A percentile compares a stretch with the other conserved stretches of the same genome.
These are phyloP conservation scores for Somateria mollissima DNA, from an alignment of 2,797 vertebrate species.

Conservation along the genomic window DNA sequence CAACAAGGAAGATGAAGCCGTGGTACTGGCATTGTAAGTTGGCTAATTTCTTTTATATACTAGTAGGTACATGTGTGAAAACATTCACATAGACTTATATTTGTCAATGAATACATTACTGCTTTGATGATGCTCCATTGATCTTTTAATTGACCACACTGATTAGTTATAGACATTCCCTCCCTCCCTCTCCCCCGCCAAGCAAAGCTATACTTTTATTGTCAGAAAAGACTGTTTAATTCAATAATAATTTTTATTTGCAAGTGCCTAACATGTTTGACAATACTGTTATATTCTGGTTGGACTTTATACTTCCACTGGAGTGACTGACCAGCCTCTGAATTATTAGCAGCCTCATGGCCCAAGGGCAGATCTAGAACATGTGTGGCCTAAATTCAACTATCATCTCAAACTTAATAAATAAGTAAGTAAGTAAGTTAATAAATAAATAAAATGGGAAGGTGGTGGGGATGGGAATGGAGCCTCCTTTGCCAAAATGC, in stretches of 20 bases:
- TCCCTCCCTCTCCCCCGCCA: not conserved
- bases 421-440: too few relatives aligned
- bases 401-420: not conserved
- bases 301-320: not conserved
- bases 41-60: not conserved
- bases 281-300: not conserved
- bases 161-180: fast-evolving
- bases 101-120: not conserved
- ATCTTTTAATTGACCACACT: not conserved
- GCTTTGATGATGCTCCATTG: not conserved
- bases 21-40: not conserved
- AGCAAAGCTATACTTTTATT: not conserved
- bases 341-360: not conserved
- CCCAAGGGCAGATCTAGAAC: not conserved
- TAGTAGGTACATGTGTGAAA: not conserved
- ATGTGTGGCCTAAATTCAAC: not conserved
- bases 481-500: fast-evolving
- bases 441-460: too few relatives aligned
- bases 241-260: not conserved
- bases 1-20: not conserved
- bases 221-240: not conserved
- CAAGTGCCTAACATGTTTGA: not conserved
- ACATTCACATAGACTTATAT: not conserved
- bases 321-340: not conserved
- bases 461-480: not conserved